Evolutionary conservation across 2,797 vertebrate species (phyloP).

Genomic region (Melanotaenia pygmaea): DNA sequence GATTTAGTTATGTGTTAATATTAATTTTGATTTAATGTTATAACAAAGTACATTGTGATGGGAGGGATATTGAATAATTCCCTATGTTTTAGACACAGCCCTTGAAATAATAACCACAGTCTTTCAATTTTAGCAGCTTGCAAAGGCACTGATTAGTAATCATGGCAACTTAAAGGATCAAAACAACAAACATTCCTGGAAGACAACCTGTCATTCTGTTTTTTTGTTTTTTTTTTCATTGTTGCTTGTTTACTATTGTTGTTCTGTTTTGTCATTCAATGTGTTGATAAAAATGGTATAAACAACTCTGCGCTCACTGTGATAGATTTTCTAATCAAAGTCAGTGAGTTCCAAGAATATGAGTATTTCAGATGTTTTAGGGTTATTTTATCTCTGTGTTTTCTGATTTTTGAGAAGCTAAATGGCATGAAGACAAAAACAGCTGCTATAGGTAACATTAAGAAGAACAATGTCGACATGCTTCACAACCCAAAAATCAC

Average conservation of each 20-base stretch:
- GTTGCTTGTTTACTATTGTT: constrained; percentile 22
- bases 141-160: constrained; percentile 44
- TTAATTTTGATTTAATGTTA: too few species aligned
- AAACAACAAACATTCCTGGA: constrained; percentile 4
- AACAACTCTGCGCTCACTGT: constrained; percentile 15
- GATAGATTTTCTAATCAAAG: constrained; percentile 35
- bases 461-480: constrained; percentile 20
- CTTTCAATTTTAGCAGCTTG: constrained; percentile 22
- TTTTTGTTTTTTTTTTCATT: constrained; percentile 10
- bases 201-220: neutral
- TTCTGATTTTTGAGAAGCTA: constrained; percentile 3
- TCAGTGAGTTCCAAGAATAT: constrained; percentile 23
- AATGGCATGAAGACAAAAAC: constrained; percentile 26
- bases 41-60: too few species aligned
- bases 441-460: constrained; percentile 8
- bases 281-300: constrained; percentile 48
- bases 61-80: too few species aligned
- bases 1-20: too few species aligned
- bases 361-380: neutral
- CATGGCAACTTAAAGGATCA: constrained; percentile 17
- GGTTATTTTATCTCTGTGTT: too few species aligned
- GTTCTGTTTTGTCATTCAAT: constrained; percentile 23
- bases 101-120: constrained; percentile 39
- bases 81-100: constrained; percentile 9
- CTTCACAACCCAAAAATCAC: constrained; percentile 27